Evolutionary conservation across 2,797 vertebrate species (phyloP).

Genomic region (Liasis olivaceus): DNA sequence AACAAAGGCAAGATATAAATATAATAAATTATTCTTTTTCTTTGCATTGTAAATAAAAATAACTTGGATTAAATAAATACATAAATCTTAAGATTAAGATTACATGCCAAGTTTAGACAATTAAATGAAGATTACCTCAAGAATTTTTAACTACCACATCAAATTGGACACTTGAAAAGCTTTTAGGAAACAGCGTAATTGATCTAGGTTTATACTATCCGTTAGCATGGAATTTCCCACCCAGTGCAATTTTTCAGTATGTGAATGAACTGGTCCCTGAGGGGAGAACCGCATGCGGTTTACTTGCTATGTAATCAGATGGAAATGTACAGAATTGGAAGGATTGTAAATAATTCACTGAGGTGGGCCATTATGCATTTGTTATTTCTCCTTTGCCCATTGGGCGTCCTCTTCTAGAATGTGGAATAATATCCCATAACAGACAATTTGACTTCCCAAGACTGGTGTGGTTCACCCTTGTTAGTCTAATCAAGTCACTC

Average conservation of each 20-base stretch:
- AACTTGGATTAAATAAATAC: not conserved
- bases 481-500: not conserved
- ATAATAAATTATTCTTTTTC: too few relatives aligned
- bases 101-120: not conserved
- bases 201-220: not conserved
- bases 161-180: not conserved
- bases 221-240: not conserved
- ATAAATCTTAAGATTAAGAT: not conserved
- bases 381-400: not conserved
- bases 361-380: not conserved
- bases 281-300: not conserved
- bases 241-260: not conserved
- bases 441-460: not conserved
- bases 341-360: constrained; percentile 26
- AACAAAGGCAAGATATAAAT: not conserved
- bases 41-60: not conserved
- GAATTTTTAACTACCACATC: not conserved
- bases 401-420: not conserved
- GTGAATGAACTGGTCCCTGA: not conserved
- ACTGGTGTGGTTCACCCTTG: not conserved
- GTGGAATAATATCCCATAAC: not conserved
- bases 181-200: not conserved
- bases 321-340: not conserved
- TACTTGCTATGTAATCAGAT: not conserved
- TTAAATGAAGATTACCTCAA: not conserved